These are phyloP conservation scores for Lasiurus cinereus DNA, from an alignment of 2,113 vertebrate genomes.

Conservation along the genomic window DNA sequence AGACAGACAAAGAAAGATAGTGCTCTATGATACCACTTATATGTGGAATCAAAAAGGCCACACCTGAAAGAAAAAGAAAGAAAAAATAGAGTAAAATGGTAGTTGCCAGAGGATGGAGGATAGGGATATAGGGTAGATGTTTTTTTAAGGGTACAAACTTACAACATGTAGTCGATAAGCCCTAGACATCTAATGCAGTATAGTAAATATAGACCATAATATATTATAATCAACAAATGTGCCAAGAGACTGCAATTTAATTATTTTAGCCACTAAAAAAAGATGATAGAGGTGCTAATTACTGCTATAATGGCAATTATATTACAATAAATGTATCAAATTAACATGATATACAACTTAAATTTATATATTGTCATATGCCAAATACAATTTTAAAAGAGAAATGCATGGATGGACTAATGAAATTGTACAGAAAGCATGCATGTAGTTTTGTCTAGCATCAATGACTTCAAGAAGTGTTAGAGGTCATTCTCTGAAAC, in stretches of 20 bases:
- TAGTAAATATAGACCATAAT: background rate
- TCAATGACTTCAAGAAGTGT: background rate
- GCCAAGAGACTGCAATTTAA: background rate
- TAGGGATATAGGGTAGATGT: background rate
- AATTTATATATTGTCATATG: constrained; percentile 7
- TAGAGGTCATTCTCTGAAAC: background rate
- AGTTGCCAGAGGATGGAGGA: background rate
- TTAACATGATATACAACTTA: background rate
- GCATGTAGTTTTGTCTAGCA: background rate
- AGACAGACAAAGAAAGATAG: background rate
- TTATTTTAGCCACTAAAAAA: background rate
- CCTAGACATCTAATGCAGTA: background rate
- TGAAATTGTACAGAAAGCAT: background rate
- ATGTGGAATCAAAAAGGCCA: background rate
- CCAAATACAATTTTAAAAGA: background rate
- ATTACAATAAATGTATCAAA: background rate
- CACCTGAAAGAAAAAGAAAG: background rate
- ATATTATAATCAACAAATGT: background rate
- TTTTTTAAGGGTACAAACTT: background rate
- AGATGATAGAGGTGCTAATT: background rate
- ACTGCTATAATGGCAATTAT: background rate
- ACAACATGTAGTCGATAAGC: background rate
- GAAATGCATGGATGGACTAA: background rate
- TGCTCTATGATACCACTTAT: background rate
- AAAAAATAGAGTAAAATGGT: background rate